phyloP scores from a whole-genome alignment of 2,888 invertebrate genomes.

The Barypeithes pellucidus region DNA sequence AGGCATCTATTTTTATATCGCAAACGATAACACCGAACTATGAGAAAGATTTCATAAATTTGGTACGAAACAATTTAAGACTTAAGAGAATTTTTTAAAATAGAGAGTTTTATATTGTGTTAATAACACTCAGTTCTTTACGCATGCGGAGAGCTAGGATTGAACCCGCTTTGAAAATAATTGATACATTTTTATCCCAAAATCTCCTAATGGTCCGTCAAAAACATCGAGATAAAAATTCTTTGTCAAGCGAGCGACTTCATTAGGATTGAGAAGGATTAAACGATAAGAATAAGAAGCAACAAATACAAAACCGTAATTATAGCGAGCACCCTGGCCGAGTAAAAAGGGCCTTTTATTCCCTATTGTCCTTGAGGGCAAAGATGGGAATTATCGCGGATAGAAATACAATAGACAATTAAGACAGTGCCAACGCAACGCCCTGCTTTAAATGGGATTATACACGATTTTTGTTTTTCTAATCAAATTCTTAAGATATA shows the following conservation, averaged over 20 bases:
- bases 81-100: too few relatives aligned
- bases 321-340: background rate
- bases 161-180: too few relatives aligned
- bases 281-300: constrained; percentile 15
- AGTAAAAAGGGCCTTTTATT: constrained; percentile 9
- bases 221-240: background rate
- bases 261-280: constrained; percentile 12
- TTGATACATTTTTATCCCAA: background rate
- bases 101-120: too few relatives aligned
- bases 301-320: constrained; percentile 4
- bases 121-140: too few relatives aligned
- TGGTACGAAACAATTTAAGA: too few relatives aligned
- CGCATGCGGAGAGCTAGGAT: too few relatives aligned
- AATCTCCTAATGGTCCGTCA: constrained; percentile 7
- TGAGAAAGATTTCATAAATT: too few relatives aligned
- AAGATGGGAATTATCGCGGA: background rate
- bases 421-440: background rate
- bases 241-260: background rate
- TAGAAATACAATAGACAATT: background rate
- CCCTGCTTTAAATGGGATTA: background rate
- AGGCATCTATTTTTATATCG: too few relatives aligned
- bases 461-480: background rate
- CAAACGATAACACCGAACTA: too few relatives aligned
- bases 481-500: background rate
- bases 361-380: background rate